phyloP scores from a whole-genome alignment of 1,140 invertebrate species.

The Sminthurinus signatus region DNA sequence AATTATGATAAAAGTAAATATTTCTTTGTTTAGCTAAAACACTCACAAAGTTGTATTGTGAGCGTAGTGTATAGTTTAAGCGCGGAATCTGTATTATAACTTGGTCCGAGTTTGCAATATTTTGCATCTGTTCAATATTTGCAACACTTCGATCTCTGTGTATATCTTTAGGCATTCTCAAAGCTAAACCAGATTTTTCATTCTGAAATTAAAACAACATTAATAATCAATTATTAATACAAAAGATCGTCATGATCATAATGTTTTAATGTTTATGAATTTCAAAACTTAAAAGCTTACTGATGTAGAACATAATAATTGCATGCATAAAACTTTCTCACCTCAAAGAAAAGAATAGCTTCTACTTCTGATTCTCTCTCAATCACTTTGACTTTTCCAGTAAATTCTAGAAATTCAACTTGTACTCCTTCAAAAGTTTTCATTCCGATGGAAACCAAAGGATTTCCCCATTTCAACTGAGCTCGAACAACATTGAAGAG shows the following conservation, averaged over 20 bases:
- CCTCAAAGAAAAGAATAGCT: background rate
- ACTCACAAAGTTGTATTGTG: background rate
- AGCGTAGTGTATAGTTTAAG: background rate
- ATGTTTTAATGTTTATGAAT: background rate
- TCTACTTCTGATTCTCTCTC: background rate
- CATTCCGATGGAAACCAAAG: background rate
- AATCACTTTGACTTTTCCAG: background rate
- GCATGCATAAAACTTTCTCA: background rate
- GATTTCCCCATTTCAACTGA: background rate
- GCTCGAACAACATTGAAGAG: background rate
- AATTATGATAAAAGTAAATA: background rate
- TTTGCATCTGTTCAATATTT: background rate
- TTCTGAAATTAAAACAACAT: background rate
- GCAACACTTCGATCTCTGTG: background rate
- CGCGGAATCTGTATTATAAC: background rate
- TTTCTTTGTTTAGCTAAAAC: background rate
- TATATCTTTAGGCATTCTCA: constrained; percentile 7
- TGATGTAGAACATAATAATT: background rate
- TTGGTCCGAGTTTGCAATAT: background rate
- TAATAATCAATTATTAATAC: background rate
- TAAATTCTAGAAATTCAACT: background rate
- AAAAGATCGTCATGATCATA: background rate
- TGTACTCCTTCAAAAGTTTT: background rate
- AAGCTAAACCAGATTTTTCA: background rate
- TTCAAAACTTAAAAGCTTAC: background rate